Base-by-base conservation (phyloP, 2,113 vertebrate genomes). In the Nipponia nippon region DNA sequence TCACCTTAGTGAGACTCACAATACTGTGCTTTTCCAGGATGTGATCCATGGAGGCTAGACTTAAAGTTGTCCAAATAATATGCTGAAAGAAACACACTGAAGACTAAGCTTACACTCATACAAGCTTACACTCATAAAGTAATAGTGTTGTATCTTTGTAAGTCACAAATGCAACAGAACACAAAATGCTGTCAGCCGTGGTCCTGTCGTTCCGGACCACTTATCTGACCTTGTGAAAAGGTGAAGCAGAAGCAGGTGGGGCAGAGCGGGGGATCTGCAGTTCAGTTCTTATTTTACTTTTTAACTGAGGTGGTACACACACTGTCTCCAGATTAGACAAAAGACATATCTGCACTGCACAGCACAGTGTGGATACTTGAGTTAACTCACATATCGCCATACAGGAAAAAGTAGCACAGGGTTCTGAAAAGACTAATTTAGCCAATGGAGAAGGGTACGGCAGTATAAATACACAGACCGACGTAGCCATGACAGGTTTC, bases 31-130 rank as follows among this genome's bases (percentile, higher is more conserved):
- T 95, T 94, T 89, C 73, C 85, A 78, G 70, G 21, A 78, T n/a
- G 36, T 34, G 36, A 95, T 86, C 40, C 13, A 66, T 19, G 63
- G 65, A 90, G 72, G 69, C 70, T 46, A 63, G 75, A 66, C 42
- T 47, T 88, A 66, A 87, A 91, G 79, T 93, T 91, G 10, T 86
- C 26, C 29, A 77, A 89, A 88, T 78, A 79, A 55, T 83, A 69
- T 22, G 6, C 55, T 71, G 59, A 94, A 93, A 91, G 53, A 96
- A 95, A 63, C 29, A 66, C 10, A 80, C 42, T 86, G 87, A 76
- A 79, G 69, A 65, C 72, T 95, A 96, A 86, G 89, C 50, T 90
- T 89, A 67, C 61, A 67, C 23, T 86, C 67, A 82, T 63, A 92
- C 59, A 95, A 84, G 70, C 49, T 93, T 94, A 96, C 42, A 38